A percentile compares a stretch with the other conserved stretches of the same genome.
Conservation (phyloP, 2,797 vertebrate species). For the Epinephelus malabaricus region DNA sequence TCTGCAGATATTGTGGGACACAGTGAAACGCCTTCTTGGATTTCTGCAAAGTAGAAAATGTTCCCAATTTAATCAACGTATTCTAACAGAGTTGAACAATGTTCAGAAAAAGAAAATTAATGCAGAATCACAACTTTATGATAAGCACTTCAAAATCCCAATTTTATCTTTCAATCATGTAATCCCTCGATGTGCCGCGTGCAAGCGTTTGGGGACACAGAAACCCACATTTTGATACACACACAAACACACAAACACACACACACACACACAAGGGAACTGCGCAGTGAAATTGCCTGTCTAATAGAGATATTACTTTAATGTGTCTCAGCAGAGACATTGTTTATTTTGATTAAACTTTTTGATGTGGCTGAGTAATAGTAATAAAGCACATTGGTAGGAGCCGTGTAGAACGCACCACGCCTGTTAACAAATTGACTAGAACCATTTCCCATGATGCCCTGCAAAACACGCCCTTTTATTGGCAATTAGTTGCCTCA, state of each 20-base stretch:
- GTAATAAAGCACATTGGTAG: constrained; percentile 69
- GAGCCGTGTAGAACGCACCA: constrained; percentile 45
- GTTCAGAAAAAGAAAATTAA: constrained; percentile 24
- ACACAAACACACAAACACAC: constrained; percentile 5
- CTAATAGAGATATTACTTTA: constrained; percentile 61
- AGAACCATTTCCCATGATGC: constrained; percentile 61
- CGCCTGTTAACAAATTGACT: constrained; percentile 57
- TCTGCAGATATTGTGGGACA: constrained; percentile 25
- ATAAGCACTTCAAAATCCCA: constrained; percentile 27
- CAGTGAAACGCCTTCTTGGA: constrained; percentile 18
- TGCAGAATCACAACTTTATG: constrained; percentile 41
- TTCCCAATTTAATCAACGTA: constrained; percentile 32
- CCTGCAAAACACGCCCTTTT: constrained; percentile 45
- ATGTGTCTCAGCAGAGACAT: constrained; percentile 58
- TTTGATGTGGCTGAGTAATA: constrained; percentile 66
- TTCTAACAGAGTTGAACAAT: constrained; percentile 1
- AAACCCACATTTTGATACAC: constrained; percentile 17
- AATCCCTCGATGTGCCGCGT: constrained; percentile 27
- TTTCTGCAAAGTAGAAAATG: constrained; percentile 21
- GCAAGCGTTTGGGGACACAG: constrained; percentile 4
- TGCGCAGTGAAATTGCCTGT: constrained; percentile 40
- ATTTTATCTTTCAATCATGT: constrained; percentile 50
- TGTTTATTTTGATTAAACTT: constrained; percentile 75
- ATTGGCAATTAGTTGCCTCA: constrained; percentile 27
- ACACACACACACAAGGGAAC: constrained; percentile 16